Evolutionary conservation across 2,113 vertebrate genomes (phyloP).

Genomic region (Ranitomeya variabilis): DNA sequence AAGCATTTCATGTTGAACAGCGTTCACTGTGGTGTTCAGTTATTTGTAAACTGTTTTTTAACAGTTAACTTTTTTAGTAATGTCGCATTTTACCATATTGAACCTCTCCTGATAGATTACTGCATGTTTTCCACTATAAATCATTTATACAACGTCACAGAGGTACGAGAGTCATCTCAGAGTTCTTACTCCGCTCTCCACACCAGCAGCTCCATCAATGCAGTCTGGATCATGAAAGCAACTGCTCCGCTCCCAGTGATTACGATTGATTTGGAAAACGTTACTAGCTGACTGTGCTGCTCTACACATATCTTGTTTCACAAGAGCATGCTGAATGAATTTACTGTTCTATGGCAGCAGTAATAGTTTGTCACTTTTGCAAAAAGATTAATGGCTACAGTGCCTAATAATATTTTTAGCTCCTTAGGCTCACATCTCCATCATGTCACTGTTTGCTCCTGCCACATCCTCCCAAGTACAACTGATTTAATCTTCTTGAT

Average conservation of each 20-base stretch:
- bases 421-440: neutral
- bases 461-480: neutral
- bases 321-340: slow-evolving; percentile 26
- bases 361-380: slow-evolving; percentile 50
- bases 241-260: slow-evolving; percentile 19
- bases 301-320: slow-evolving; percentile 39
- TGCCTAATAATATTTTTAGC: slow-evolving; percentile 39
- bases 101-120: slow-evolving; percentile 36
- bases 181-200: neutral
- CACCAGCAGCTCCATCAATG: slow-evolving; percentile 38
- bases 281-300: slow-evolving; percentile 38
- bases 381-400: slow-evolving; percentile 48
- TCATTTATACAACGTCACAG: slow-evolving; percentile 43
- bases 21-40: neutral
- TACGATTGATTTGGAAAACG: slow-evolving; percentile 40
- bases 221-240: neutral
- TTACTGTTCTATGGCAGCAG: slow-evolving; percentile 33
- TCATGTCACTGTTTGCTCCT: neutral
- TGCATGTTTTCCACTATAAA: slow-evolving; percentile 9
- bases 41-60: slow-evolving; percentile 3
- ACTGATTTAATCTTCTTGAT: neutral
- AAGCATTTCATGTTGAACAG: neutral
- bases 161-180: slow-evolving; percentile 29
- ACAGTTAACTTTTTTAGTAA: neutral
- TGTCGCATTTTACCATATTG: neutral